phyloP scores from a whole-genome alignment of 2,113 vertebrate genomes.

The Alethe diademata region DNA sequence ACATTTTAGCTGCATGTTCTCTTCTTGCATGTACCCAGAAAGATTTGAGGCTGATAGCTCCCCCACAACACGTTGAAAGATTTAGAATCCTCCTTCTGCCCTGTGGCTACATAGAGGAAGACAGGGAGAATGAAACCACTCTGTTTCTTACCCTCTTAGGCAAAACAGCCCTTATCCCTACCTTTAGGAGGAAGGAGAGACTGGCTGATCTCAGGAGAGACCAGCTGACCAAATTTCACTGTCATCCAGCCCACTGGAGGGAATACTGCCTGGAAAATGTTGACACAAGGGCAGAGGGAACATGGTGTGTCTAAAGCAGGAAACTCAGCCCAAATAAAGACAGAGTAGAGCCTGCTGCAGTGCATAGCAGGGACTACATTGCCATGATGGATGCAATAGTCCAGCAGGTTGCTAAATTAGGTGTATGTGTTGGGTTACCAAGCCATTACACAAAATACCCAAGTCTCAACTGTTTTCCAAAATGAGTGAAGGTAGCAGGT shows the following conservation, averaged over 20 bases:
- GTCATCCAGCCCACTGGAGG: neutral
- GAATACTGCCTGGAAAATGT: neutral
- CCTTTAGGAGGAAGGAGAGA: neutral
- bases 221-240: neutral
- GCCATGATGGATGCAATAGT: neutral
- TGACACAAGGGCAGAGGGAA: neutral
- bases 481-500: neutral
- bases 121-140: neutral
- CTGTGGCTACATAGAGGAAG: accelerated
- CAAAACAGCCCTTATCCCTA: neutral
- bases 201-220: neutral
- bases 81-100: neutral
- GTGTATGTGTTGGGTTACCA: neutral
- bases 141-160: neutral
- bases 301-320: accelerated
- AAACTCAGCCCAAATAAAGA: neutral
- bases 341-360: neutral
- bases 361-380: neutral
- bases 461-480: neutral
- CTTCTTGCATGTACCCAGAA: neutral
- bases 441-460: neutral
- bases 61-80: neutral
- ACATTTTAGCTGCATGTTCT: neutral
- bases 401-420: neutral
- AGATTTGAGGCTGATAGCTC: neutral